These are phyloP conservation scores for Temnothorax nylanderi DNA, from an alignment of 1,140 invertebrate genomes.

Conservation along the genomic window DNA sequence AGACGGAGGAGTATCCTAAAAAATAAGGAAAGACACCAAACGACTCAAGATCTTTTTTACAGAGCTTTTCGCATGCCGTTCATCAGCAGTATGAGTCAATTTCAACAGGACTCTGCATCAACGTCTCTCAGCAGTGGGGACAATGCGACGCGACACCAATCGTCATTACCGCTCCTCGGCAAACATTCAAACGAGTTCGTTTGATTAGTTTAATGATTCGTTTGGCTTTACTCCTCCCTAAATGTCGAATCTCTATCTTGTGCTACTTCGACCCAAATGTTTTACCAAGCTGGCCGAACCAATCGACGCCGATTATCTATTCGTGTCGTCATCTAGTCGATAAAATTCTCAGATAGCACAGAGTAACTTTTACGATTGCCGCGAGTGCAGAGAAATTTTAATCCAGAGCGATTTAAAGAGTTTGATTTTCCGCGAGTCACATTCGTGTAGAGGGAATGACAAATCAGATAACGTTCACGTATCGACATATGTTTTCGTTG, in stretches of 20 bases:
- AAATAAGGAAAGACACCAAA: constrained; percentile 49
- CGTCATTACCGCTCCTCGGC: constrained; percentile 68
- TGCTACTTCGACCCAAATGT: not conserved
- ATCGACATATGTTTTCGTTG: not conserved
- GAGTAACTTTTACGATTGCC: constrained; percentile 32
- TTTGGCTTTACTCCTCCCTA: constrained; percentile 67
- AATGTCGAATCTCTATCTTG: constrained; percentile 30
- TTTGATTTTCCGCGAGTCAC: not conserved
- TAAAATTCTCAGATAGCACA: constrained; percentile 20
- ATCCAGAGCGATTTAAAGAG: not conserved
- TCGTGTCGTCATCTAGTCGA: constrained; percentile 16
- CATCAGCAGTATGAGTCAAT: constrained; percentile 72
- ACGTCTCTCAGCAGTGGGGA: constrained; percentile 39
- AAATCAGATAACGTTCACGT: not conserved
- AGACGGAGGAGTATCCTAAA: not conserved
- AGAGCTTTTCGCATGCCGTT: constrained; percentile 69
- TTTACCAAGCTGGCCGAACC: constrained; percentile 27
- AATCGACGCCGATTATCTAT: constrained; percentile 51
- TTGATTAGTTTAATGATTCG: constrained; percentile 78
- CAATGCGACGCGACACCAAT: constrained; percentile 43
- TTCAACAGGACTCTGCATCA: constrained; percentile 73
- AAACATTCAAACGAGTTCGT: constrained; percentile 78
- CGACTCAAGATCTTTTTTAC: constrained; percentile 60
- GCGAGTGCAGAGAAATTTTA: constrained; percentile 3
- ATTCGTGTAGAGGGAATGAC: not conserved